Base-by-base conservation (phyloP, 2,888 invertebrate species). In the Barypeithes pellucidus region DNA sequence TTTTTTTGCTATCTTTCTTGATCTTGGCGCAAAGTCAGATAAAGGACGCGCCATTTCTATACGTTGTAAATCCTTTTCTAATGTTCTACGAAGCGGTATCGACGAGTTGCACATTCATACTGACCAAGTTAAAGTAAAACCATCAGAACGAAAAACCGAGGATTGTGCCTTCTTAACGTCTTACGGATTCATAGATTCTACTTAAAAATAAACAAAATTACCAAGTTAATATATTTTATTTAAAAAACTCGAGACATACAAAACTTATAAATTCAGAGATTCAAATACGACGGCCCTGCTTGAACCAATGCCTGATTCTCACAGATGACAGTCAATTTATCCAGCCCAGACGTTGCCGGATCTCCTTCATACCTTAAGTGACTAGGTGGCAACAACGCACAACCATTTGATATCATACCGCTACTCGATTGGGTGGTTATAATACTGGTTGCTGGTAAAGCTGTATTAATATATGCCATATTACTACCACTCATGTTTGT, bases 261-360 rank as follows among this genome's bases (percentile, higher is more conserved):
- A 52, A 61, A 43, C n/a, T 41, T 16, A 61, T 4, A 29, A 61
- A 45, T 52, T 16, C 43, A 66, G 1, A 66, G 41, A 54, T 24
- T 54, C n/a, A 66, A 66, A 43, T 66, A 66, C 8, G 66, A 66
- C 3, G 66, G 66, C 3, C 66, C 66, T 4, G 66, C 20, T 16
- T 66, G 52, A 5, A 41, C 52, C 29, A 65, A 8, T 0, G 18
- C 20, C n/a, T 33, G 63, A 20, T 24, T 29, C 29, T 29, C 45
- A 45, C 61, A 61, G 16, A 61, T 16, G 5, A 61, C 24, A 24
- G 24, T 29, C 11, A 45, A 33, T 39, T 39, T 50, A 52, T 65
- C 18, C n/a, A 16, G 14, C 18, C 50, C 50, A 2, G 20, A 36
- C 36, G 50, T 65, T 47, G 33, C 29, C 45, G 47, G 7, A 33